These are phyloP conservation scores for Epistrophe grossulariae DNA, from an alignment of 2,888 invertebrate species.

Conservation along the genomic window DNA sequence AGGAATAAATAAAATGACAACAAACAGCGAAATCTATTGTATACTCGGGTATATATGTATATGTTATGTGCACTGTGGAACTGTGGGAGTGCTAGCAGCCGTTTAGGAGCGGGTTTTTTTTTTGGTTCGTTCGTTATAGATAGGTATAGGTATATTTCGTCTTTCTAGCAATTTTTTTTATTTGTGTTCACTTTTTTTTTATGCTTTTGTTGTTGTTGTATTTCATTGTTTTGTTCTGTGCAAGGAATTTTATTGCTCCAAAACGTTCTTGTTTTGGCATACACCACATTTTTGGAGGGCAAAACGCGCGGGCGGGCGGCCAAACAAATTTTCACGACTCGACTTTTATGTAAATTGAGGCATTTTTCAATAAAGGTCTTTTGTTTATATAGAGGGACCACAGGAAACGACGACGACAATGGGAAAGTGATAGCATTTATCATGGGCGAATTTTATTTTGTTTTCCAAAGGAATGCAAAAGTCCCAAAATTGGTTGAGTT, in stretches of 20 bases:
- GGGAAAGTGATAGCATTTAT: constrained; percentile 29
- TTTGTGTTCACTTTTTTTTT: constrained; percentile 31
- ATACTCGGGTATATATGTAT: background rate
- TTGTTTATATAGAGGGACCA: constrained; percentile 51
- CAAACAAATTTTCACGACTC: constrained; percentile 63
- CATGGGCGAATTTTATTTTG: background rate
- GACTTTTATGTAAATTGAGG: constrained; percentile 75
- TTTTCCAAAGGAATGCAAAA: background rate
- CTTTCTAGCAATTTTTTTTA: constrained; percentile 33
- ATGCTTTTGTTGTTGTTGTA: constrained; percentile 13
- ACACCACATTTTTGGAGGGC: constrained; percentile 46
- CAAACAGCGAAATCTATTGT: constrained; percentile 59
- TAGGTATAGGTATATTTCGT: background rate
- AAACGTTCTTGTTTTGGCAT: constrained; percentile 55
- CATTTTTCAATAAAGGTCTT: constrained; percentile 73
- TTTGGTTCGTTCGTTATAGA: background rate
- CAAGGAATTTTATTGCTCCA: constrained; percentile 55
- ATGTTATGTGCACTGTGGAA: background rate
- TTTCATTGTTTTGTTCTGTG: constrained; percentile 17
- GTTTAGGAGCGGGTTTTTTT: constrained; percentile 32
- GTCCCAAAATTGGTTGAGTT: background rate
- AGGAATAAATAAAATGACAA: constrained; percentile 56
- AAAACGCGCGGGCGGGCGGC: background rate
- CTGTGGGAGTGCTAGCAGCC: constrained; percentile 64
- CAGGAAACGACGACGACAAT: constrained; percentile 45